A percentile compares a stretch with the other conserved stretches of the same genome.
phyloP scores from a whole-genome alignment of 92 coral and sea anemone species.

The Micromussa lordhowensis region DNA sequence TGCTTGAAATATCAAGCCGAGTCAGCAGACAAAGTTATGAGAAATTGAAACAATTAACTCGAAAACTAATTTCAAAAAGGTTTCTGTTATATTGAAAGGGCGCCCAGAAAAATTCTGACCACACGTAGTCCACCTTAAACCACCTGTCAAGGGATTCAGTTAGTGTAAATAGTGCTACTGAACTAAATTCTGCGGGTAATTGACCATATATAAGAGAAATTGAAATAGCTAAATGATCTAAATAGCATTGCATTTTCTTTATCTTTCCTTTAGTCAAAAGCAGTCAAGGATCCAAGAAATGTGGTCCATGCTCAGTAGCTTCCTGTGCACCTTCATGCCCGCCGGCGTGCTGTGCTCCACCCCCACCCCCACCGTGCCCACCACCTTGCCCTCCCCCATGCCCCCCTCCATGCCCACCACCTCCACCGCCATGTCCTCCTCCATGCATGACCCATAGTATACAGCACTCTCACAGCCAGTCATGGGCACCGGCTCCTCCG shows the following conservation, averaged over 20 bases:
- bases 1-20: background rate
- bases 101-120: constrained; percentile 1
- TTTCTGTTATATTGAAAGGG: background rate
- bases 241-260: background rate
- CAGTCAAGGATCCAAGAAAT: constrained; percentile 86
- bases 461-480: constrained; percentile 53
- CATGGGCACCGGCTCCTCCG: constrained; percentile 83
- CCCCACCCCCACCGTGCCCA: constrained; percentile 73
- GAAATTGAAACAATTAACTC: background rate
- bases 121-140: constrained; percentile 45
- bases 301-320: constrained; percentile 54
- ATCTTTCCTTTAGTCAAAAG: constrained; percentile 47
- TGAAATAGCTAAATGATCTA: background rate
- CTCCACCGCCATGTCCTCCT: constrained; percentile 76
- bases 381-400: constrained; percentile 76
- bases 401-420: constrained; percentile 70
- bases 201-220: background rate
- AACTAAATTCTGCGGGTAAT: background rate
- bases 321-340: constrained; percentile 78
- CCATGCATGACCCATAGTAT: constrained; percentile 65
- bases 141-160: constrained; percentile 32
- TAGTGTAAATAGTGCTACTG: background rate
- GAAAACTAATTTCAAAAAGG: background rate
- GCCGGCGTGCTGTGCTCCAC: constrained; percentile 45
- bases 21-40: background rate